These are phyloP conservation scores for Probaryconus sp. DNA, from an alignment of 1,140 invertebrate genomes.

Conservation along the genomic window DNA sequence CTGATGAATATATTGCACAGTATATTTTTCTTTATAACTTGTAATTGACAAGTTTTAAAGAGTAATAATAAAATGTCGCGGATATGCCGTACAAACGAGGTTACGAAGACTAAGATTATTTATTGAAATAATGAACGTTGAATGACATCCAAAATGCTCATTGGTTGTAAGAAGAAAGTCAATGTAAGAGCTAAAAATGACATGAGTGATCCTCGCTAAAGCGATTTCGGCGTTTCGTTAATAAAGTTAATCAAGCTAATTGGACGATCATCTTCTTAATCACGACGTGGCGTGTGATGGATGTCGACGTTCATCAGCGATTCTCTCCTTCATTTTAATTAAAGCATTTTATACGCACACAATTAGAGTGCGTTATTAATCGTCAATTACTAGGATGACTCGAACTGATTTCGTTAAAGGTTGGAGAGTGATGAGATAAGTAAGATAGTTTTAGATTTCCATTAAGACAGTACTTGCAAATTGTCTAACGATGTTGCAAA, in stretches of 20 bases:
- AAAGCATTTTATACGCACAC: conserved; percentile 53
- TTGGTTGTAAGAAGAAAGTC: too few relatives aligned
- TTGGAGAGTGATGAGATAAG: conserved; percentile 59
- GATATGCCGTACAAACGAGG: too few relatives aligned
- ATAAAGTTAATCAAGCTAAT: conserved; percentile 68
- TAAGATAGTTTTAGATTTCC: conserved; percentile 62
- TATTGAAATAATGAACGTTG: too few relatives aligned
- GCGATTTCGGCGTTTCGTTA: conserved; percentile 60
- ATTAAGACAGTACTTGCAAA: conserved; percentile 51
- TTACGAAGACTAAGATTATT: too few relatives aligned
- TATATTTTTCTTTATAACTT: too few relatives aligned
- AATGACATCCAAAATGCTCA: too few relatives aligned
- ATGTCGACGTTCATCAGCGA: conserved; percentile 66
- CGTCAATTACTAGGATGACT: conserved; percentile 69
- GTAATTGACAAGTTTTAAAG: too few relatives aligned
- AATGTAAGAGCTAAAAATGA: conserved; percentile 17
- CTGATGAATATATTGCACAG: too few relatives aligned
- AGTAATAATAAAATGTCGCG: too few relatives aligned
- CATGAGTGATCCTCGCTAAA: conserved; percentile 25
- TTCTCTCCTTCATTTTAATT: conserved; percentile 59
- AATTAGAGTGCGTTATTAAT: conserved; percentile 71
- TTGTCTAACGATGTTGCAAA: conserved; percentile 46
- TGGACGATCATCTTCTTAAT: conserved; percentile 71
- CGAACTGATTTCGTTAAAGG: conserved; percentile 70
- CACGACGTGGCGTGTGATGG: conserved; percentile 70